phyloP scores from a whole-genome alignment of 1,140 invertebrate genomes.

The Microplitis demolitor region DNA sequence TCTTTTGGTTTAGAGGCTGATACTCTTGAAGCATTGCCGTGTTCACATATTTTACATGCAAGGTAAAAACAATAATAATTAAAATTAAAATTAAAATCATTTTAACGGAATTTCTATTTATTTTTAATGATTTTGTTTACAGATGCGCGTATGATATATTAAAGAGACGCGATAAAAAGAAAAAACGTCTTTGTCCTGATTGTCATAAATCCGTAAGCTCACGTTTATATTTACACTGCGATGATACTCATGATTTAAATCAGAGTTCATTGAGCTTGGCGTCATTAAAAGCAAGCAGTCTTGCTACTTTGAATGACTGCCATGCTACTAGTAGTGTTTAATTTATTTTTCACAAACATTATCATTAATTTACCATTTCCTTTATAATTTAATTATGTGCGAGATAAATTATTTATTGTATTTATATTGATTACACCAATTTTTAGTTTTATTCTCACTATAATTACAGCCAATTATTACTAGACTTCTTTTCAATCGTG shows the following conservation, averaged over 20 bases:
- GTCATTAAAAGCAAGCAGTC: conserved; percentile 56
- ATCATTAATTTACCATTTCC: neutral
- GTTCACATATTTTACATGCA: conserved; percentile 83
- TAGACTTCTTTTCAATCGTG: too few relatives aligned
- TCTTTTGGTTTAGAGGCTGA: conserved; percentile 76
- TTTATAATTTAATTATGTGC: neutral
- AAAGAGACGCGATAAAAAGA: conserved; percentile 69
- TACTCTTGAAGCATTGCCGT: conserved; percentile 78
- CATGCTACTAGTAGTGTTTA: conserved; percentile 60
- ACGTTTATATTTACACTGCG: conserved; percentile 62
- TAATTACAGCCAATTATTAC: too few relatives aligned
- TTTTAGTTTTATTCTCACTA: too few relatives aligned
- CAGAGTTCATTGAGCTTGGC: conserved; percentile 61
- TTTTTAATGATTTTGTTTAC: conserved; percentile 4
- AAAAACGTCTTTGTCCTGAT: conserved; percentile 67
- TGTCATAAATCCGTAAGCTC: conserved; percentile 70
- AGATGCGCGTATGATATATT: conserved; percentile 76
- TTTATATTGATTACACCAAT: neutral
- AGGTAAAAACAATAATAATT: conserved; percentile 62
- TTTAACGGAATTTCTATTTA: neutral
- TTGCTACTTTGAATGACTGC: conserved; percentile 59
- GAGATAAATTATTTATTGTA: neutral
- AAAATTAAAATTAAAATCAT: neutral
- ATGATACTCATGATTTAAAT: conserved; percentile 58
- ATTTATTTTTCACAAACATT: conserved; percentile 13